phyloP scores from a whole-genome alignment of 2,113 vertebrate genomes.

The Corythaixoides concolor region DNA sequence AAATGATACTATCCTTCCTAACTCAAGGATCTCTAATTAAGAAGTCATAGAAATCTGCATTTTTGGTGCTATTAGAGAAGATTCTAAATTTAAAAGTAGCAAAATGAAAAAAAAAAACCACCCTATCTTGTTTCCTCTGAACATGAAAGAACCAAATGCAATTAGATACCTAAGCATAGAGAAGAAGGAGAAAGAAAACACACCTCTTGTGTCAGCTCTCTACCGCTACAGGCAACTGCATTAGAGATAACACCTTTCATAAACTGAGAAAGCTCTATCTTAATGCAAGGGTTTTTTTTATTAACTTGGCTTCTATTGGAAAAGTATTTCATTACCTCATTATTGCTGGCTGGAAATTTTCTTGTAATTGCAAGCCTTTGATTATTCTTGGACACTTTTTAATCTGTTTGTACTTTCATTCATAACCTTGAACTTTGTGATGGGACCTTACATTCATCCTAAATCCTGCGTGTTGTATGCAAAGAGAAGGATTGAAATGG shows the following conservation, averaged over 20 bases:
- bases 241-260: background rate
- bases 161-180: background rate
- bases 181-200: background rate
- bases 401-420: background rate
- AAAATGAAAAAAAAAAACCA: background rate
- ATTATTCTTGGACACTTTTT: background rate
- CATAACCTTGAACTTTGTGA: background rate
- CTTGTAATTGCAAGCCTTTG: background rate
- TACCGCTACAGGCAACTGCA: background rate
- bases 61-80: background rate
- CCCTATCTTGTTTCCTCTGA: background rate
- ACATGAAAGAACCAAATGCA: background rate
- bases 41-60: background rate
- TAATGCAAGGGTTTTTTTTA: fast-evolving
- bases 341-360: background rate
- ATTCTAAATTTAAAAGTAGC: background rate
- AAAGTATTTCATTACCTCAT: background rate
- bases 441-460: background rate
- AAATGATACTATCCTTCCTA: background rate
- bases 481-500: background rate
- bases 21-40: background rate
- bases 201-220: background rate
- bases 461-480: background rate
- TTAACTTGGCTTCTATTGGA: background rate
- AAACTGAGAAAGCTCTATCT: background rate